These are phyloP conservation scores for Mycteria americana DNA, from an alignment of 2,797 vertebrate genomes.

Conservation along the genomic window DNA sequence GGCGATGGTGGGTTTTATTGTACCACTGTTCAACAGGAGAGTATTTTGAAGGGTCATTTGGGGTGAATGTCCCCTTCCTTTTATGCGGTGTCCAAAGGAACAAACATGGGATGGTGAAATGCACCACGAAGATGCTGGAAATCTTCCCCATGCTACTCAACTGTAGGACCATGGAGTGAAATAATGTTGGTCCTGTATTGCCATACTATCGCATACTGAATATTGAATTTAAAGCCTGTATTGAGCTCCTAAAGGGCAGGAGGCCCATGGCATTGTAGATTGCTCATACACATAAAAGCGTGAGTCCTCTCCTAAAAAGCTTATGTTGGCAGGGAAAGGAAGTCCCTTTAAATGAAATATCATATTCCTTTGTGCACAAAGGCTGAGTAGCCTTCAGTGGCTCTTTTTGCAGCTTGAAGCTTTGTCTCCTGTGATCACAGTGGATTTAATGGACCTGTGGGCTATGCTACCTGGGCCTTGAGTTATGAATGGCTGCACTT, in stretches of 20 bases:
- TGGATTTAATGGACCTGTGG: neutral
- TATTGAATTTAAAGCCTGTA: neutral
- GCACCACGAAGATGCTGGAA: neutral
- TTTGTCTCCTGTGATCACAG: neutral
- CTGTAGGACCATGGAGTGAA: neutral
- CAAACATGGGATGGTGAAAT: neutral
- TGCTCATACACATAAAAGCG: neutral
- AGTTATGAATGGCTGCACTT: neutral
- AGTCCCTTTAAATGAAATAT: neutral
- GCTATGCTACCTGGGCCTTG: neutral
- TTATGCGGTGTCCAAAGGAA: neutral
- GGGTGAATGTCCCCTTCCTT: neutral
- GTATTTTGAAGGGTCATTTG: neutral
- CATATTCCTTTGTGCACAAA: neutral
- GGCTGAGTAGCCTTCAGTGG: neutral
- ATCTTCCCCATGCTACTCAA: neutral
- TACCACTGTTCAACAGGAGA: neutral
- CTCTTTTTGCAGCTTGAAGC: neutral
- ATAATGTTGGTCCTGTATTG: neutral
- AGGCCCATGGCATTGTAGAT: neutral
- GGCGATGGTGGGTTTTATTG: neutral
- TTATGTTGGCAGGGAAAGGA: neutral
- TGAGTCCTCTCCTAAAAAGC: neutral
- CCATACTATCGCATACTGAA: neutral
- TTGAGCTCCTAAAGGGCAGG: neutral